Evolutionary conservation across 1,140 invertebrate species (phyloP).

Genomic region (Drosophila setifemur): DNA sequence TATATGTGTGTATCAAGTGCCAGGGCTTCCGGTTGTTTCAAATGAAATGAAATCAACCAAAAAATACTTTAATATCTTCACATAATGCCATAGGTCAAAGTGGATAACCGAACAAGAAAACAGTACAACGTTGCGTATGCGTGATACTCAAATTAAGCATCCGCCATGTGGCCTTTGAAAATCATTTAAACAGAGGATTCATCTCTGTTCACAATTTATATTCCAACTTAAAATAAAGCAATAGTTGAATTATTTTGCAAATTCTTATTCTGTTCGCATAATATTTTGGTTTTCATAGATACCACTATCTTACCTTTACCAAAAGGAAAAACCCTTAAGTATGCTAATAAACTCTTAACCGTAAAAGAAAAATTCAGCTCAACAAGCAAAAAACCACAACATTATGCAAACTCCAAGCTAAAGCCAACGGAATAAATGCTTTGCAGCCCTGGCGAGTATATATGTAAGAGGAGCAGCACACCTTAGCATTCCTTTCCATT

Average conservation of each 20-base stretch:
- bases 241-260: too few relatives aligned
- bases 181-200: too few relatives aligned
- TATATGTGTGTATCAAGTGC: conserved; percentile 18
- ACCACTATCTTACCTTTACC: too few relatives aligned
- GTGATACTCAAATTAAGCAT: not conserved
- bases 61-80: not conserved
- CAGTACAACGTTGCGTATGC: not conserved
- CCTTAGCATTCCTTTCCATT: conserved; percentile 39
- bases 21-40: conserved; percentile 25
- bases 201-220: too few relatives aligned
- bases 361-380: not conserved
- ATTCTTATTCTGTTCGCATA: too few relatives aligned
- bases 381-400: conserved; percentile 12
- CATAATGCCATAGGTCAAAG: not conserved
- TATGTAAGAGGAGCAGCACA: too few relatives aligned
- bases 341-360: not conserved
- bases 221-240: too few relatives aligned
- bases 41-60: conserved; percentile 9
- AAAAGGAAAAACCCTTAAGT: too few relatives aligned
- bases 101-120: not conserved
- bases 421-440: conserved; percentile 3
- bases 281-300: too few relatives aligned
- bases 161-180: not conserved
- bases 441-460: conserved; percentile 27
- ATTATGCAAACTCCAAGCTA: conserved; percentile 4